Base-by-base conservation (phyloP, 37 sponge, comb jelly and placozoan genomes). In the Lycopodina hypogea region DNA sequence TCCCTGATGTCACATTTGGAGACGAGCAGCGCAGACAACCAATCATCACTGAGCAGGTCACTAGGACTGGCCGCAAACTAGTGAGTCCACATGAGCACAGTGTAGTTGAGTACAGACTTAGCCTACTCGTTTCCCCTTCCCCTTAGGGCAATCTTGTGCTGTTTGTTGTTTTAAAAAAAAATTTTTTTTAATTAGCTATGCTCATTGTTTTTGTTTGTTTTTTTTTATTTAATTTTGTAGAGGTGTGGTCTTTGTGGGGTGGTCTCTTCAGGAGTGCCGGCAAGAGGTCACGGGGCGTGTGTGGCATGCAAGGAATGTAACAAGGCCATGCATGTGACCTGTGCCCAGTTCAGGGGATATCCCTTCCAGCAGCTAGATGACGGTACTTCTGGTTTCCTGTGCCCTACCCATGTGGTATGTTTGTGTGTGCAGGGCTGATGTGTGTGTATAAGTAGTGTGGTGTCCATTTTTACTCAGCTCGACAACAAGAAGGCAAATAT, bases 301-400 rank as follows among this genome's bases (percentile, higher is more conserved):
- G 68, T 91, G 23, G 83, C 94, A 60, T 96, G 97, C 68, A 35
- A 42, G 23, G 55, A 73, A 11, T 96, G 97, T 52, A 68, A n/a
- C 71, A 56, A 84, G 2, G 48, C 95, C 23, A 85, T 94, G 68
- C 97, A 96, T 62, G 92, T 93, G 37, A 96, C 90, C 12, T 96
- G 97, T 76, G 94, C 90, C 12, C 79, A 88, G 67, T 81, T 79
- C 35, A 56, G 68, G 24, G 87, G 90, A 1, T 76, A 90, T 15
- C 38, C 78, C 55, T 33, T 68, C 7, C 71, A 65, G 45, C 9
- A 26, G 24, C 42, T 57, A 3, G 62, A n/a, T 50, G 52, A 55
- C 0, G 59, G 41, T 33, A 30, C 15, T 39, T 72, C 72, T 66
- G 82, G 81, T 15, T 72, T 84, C 55, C 35, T 69, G n/a, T 84